Evolutionary conservation across 1,140 invertebrate genomes (phyloP).

Genomic region (Copidosoma floridanum): DNA sequence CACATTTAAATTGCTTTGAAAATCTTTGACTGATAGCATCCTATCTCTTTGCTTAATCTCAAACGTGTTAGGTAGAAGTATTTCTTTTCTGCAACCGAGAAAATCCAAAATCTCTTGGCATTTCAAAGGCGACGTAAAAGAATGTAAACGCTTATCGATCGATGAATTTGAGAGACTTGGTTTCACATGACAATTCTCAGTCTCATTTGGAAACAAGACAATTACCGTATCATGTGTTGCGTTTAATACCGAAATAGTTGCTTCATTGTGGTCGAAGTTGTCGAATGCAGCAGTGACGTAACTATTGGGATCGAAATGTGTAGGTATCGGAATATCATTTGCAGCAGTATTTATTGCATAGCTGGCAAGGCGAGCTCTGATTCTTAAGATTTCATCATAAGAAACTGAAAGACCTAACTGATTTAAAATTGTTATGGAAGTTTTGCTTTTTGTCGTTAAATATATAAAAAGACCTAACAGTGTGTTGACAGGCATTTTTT

Average conservation of each 20-base stretch:
- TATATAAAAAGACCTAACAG: background rate
- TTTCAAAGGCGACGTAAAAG: background rate
- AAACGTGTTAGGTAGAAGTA: background rate
- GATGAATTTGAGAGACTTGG: background rate
- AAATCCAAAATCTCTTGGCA: background rate
- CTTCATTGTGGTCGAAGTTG: conserved; percentile 3
- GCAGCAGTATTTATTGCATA: background rate
- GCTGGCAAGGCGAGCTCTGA: background rate
- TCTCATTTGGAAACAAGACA: background rate
- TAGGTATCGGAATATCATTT: background rate
- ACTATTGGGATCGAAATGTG: background rate
- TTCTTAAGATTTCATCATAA: conserved; percentile 3
- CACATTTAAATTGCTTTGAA: background rate
- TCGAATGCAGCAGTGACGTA: background rate
- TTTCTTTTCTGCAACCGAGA: background rate
- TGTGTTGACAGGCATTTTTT: background rate
- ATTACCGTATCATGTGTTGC: background rate
- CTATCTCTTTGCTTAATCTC: background rate
- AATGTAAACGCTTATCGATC: background rate
- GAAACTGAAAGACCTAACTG: background rate
- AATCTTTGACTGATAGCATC: background rate
- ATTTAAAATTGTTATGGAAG: background rate
- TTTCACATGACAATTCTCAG: background rate
- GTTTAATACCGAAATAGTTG: background rate
- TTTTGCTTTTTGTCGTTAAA: background rate